Evolutionary conservation across 2,888 invertebrate genomes (phyloP), one percentile per base, ranked within the genome.

Genomic region (Dorcus hopei): DNA sequence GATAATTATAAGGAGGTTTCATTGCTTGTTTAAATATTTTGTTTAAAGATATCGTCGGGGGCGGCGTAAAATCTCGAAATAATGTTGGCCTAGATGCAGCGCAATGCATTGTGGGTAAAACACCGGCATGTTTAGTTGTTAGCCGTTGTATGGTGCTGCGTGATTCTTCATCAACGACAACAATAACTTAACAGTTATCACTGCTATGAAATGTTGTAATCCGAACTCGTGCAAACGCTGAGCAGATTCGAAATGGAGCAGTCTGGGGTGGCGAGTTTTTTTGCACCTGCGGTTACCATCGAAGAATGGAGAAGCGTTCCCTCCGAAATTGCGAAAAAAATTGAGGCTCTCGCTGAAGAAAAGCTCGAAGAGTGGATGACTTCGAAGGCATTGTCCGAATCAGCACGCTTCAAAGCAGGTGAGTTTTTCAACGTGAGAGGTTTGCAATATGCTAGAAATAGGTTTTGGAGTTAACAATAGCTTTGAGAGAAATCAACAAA

Each of bases 301-400:
- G 82, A 83, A 55, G 87, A 87, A 75, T 80, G 85, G 73, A 73
- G 77, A 49, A 78, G 79, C 65, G 80, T 86, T 59, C 83, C 85
- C 56, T 74, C 77, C 58, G 80, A 77, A 67, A 77, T 85, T 61
- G 80, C 80, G 26, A 76, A 82, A 65, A 91, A 90, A 79, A 80
- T 91, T 42, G 85, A 86, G 68, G 75, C 74, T 39, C 83, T 81
- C 69, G 81, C 86, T 52, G 82, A 80, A 49, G 80, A 83, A 57
- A 85, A 86, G 74, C 86, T 88, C 72, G 88, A 88, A 69, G 87
- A 89, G 74, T 87, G 86, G 65, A 80, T 90, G 68, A 89, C 88
- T 56, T 83, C 87, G 33, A 89, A 87, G 77, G 91, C 90, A 3
- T 81, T 90, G 38, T 85, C 87, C 61, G 89, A 89, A 79, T 85